These are phyloP conservation scores for Hemicentrotus pulcherrimus DNA, from an alignment of 35 echinoderm and acorn worm genomes.

Conservation along the genomic window DNA sequence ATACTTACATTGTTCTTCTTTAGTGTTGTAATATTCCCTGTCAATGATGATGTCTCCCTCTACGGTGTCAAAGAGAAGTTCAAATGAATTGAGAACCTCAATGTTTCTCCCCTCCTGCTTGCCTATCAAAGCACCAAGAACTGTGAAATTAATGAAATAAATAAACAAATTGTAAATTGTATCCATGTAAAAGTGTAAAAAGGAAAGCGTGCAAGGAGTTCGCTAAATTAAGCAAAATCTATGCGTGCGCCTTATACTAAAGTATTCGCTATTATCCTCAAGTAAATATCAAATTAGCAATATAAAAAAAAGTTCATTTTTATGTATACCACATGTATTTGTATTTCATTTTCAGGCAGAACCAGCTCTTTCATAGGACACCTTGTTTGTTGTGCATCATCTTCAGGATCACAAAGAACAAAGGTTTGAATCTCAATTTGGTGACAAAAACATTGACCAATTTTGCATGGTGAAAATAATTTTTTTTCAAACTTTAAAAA, in stretches of 20 bases:
- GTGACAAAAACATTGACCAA: too few species aligned
- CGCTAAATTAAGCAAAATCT: not conserved
- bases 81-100: slow-evolving; percentile 97
- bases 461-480: too few species aligned
- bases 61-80: slow-evolving; percentile 87
- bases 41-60: slow-evolving; percentile 92
- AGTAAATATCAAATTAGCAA: not conserved
- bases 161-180: not conserved
- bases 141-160: slow-evolving; percentile 28
- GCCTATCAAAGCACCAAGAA: slow-evolving; percentile 90
- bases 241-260: not conserved
- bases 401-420: not conserved
- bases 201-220: not conserved
- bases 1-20: slow-evolving; percentile 98
- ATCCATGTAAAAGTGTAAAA: not conserved
- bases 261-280: not conserved
- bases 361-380: too few species aligned
- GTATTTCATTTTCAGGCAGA: too few species aligned
- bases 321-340: too few species aligned
- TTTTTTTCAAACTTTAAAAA: too few species aligned
- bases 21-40: slow-evolving; percentile 94
- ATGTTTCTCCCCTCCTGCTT: slow-evolving; percentile 93
- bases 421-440: too few species aligned
- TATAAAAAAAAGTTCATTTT: too few species aligned
- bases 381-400: not conserved